Percentiles rank a stretch among this genome's conserved stretches.
These are phyloP conservation scores for Lomographa bimaculata DNA, from an alignment of 2,888 invertebrate genomes.

Conservation along the genomic window DNA sequence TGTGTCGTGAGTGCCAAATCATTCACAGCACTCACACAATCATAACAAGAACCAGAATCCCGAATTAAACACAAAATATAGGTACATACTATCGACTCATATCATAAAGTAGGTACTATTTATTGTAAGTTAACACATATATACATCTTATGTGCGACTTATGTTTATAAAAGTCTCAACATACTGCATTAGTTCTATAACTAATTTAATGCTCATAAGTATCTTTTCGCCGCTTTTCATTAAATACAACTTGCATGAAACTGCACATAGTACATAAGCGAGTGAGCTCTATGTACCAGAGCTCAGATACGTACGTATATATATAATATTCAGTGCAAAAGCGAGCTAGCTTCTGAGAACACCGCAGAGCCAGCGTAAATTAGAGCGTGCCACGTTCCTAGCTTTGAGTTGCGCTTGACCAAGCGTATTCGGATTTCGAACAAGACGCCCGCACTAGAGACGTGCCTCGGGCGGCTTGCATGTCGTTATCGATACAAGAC, in stretches of 20 bases:
- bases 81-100: too few relatives aligned
- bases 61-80: too few relatives aligned
- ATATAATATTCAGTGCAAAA: slow-evolving; percentile 47
- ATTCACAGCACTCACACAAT: too few relatives aligned
- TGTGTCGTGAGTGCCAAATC: too few relatives aligned
- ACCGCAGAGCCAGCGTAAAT: slow-evolving; percentile 60
- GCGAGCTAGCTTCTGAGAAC: slow-evolving; percentile 30
- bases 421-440: slow-evolving; percentile 77
- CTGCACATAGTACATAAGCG: background rate
- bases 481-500: slow-evolving; percentile 62
- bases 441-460: slow-evolving; percentile 67
- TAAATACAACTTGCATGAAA: background rate
- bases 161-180: too few relatives aligned
- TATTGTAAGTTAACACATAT: too few relatives aligned
- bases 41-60: too few relatives aligned
- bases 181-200: too few relatives aligned
- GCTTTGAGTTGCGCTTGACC: slow-evolving; percentile 79
- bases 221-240: too few relatives aligned
- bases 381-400: slow-evolving; percentile 65
- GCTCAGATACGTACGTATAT: slow-evolving; percentile 9
- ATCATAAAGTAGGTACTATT: too few relatives aligned
- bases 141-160: too few relatives aligned
- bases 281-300: background rate
- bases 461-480: slow-evolving; percentile 37
- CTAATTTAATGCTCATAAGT: too few relatives aligned